Percentiles rank a stretch among this genome's conserved stretches.
phyloP scores from a whole-genome alignment of 2,797 vertebrate species.

The Sparidentex hasta region DNA sequence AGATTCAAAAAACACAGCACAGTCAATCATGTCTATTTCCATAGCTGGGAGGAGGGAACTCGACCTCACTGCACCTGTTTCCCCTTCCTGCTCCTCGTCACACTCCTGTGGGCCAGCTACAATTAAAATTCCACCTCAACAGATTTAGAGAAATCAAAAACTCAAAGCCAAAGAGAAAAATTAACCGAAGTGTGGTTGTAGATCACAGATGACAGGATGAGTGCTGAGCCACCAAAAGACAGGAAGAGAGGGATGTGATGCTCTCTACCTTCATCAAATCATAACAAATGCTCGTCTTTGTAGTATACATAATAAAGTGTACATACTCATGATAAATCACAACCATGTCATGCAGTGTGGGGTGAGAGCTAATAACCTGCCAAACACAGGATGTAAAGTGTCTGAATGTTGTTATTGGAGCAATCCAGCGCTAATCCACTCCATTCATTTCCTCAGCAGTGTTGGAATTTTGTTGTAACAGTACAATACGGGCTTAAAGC shows the following conservation, averaged over 20 bases:
- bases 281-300: slow-evolving; percentile 25
- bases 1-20: slow-evolving; percentile 23
- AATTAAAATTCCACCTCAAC: slow-evolving; percentile 70
- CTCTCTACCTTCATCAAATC: slow-evolving; percentile 19
- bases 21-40: slow-evolving; percentile 45
- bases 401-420: slow-evolving; percentile 47
- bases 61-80: slow-evolving; percentile 65
- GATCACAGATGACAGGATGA: slow-evolving; percentile 34
- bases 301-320: slow-evolving; percentile 34
- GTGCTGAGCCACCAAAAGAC: slow-evolving; percentile 21
- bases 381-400: slow-evolving; percentile 42
- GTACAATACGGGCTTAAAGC: slow-evolving; percentile 10
- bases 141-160: slow-evolving; percentile 68
- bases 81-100: slow-evolving; percentile 49
- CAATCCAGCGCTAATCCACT: slow-evolving; percentile 47
- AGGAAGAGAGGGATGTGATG: slow-evolving; percentile 25
- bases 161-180: slow-evolving; percentile 31
- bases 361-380: slow-evolving; percentile 31
- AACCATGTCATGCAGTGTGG: slow-evolving; percentile 20
- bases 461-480: slow-evolving; percentile 42
- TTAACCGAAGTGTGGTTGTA: slow-evolving; percentile 22
- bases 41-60: slow-evolving; percentile 44
- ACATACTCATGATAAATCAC: slow-evolving; percentile 38
- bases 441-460: slow-evolving; percentile 22
- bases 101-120: slow-evolving; percentile 46